phyloP scores from a whole-genome alignment of 2,113 vertebrate species.

The Enhydra lutris region DNA sequence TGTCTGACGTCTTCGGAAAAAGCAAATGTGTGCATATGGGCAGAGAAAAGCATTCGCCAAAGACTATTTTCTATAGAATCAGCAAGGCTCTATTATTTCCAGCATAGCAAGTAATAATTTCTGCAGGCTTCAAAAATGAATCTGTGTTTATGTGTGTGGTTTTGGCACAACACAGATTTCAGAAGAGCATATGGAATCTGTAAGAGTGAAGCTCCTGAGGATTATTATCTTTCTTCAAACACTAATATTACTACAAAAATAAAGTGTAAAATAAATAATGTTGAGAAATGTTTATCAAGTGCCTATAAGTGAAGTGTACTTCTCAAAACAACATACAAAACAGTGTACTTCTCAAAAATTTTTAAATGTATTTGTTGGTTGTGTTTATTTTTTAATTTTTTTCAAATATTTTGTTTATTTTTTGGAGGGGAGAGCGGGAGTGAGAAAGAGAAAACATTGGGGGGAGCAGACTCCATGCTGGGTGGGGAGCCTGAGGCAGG shows the following conservation, averaged over 20 bases:
- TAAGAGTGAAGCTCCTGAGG: not conserved
- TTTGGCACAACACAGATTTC: not conserved
- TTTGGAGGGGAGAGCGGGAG: not conserved
- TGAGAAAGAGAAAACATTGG: not conserved
- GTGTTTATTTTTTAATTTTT: not conserved
- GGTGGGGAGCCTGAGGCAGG: not conserved
- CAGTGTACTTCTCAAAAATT: not conserved
- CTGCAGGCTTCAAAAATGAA: constrained; percentile 22
- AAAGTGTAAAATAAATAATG: not conserved
- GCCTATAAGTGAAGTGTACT: not conserved
- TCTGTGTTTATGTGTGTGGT: not conserved
- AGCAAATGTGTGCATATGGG: not conserved
- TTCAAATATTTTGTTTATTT: not conserved
- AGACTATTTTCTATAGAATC: not conserved
- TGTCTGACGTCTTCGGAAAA: constrained; percentile 15
- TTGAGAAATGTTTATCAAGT: not conserved
- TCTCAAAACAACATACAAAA: not conserved
- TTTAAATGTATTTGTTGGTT: not conserved
- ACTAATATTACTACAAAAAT: not conserved
- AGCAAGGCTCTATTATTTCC: not conserved
- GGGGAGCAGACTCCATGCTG: not conserved
- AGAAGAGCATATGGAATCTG: not conserved
- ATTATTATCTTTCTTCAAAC: not conserved
- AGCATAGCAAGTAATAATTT: not conserved
- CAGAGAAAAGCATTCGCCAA: constrained; percentile 6